Conservation (phyloP, 2,113 vertebrate genomes). For the Oncorhynchus kisutch region DNA sequence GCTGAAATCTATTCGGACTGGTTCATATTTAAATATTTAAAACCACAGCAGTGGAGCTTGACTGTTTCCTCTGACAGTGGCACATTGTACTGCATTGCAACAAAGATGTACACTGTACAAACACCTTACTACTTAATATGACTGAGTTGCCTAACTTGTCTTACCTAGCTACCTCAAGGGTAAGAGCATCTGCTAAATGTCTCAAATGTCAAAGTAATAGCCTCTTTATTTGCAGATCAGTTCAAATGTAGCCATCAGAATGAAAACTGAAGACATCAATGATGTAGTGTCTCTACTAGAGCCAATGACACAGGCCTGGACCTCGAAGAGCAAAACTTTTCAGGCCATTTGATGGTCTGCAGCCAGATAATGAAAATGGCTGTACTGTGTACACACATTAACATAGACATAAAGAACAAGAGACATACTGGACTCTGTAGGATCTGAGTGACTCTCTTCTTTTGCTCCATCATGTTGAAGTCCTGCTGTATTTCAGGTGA, state of each 20-base stretch:
- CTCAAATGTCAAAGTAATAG: no score
- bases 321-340: neutral
- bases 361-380: slow-evolving; percentile 17
- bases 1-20: neutral
- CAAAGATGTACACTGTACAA: neutral
- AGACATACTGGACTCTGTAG: slow-evolving; percentile 90
- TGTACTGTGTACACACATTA: slow-evolving; percentile 43
- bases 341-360: neutral
- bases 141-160: no score
- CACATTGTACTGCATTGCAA: neutral
- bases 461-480: slow-evolving; percentile 98
- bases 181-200: no score
- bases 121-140: neutral
- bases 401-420: slow-evolving; percentile 1
- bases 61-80: neutral
- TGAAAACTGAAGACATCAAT: neutral
- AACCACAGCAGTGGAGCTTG: neutral
- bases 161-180: no score
- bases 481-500: slow-evolving; percentile 93
- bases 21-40: slow-evolving; percentile 3
- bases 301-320: neutral
- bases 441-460: slow-evolving; percentile 95
- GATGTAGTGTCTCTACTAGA: neutral
- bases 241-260: neutral
- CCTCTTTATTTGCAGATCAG: neutral